Conservation (phyloP, 30 jellyfish, hydroid and myxozoan species). For the Hydractinia symbiolongicarpus region DNA sequence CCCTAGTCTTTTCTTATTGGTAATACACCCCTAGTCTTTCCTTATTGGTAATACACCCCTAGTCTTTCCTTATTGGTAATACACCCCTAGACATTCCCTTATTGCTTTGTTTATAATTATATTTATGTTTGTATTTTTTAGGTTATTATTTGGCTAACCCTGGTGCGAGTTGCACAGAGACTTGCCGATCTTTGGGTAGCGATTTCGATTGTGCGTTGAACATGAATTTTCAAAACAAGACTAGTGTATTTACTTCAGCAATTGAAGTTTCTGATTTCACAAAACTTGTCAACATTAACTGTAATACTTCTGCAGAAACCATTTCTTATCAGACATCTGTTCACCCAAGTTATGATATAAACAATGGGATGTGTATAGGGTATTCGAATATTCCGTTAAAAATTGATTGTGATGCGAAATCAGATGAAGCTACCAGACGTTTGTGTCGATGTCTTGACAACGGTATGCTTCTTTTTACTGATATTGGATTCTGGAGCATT, state of each 20-base stretch:
- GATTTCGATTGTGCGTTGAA: slow-evolving; percentile 3
- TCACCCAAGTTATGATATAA: background rate
- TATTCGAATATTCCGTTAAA: slow-evolving; percentile 11
- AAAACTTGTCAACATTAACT: background rate
- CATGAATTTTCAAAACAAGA: background rate
- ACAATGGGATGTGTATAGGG: background rate
- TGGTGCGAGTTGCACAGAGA: slow-evolving; percentile 1
- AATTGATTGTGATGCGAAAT: background rate
- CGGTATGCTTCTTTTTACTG: background rate
- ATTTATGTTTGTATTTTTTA: background rate
- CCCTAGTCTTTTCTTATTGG: too few species aligned
- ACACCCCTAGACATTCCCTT: background rate
- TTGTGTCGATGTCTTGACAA: slow-evolving; percentile 15
- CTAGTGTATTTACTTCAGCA: background rate
- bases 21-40: too few species aligned
- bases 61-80: too few species aligned
- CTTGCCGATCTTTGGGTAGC: slow-evolving; percentile 1
- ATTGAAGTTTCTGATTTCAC: background rate
- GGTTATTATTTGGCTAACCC: slow-evolving; percentile 4
- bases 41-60: too few species aligned
- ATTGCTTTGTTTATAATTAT: background rate
- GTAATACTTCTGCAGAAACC: background rate
- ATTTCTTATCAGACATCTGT: background rate
- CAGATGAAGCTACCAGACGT: background rate
- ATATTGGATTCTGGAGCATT: too few species aligned